A percentile compares a stretch with the other conserved stretches of the same genome.
Conservation (phyloP, 2,888 invertebrate genomes). For the Chironomus riparius region DNA sequence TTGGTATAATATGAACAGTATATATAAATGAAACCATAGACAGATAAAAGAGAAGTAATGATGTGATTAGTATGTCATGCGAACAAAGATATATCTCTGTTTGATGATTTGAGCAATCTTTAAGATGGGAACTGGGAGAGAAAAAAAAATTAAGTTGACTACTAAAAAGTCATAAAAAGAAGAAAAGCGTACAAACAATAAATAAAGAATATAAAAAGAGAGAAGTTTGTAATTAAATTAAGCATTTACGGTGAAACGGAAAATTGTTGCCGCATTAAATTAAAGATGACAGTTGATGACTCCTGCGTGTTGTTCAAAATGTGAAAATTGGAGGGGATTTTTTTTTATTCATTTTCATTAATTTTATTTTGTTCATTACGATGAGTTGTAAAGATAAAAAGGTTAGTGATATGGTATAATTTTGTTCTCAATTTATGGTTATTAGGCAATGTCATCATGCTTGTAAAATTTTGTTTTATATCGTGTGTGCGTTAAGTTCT, state of each 20-base stretch:
- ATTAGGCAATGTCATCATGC: constrained; percentile 21
- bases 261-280: constrained; percentile 12
- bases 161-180: not conserved
- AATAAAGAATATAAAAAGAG: not conserved
- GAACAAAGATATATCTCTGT: too few relatives aligned
- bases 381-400: constrained; percentile 12
- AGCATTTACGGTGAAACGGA: constrained; percentile 13
- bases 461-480: constrained; percentile 10
- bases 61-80: not conserved
- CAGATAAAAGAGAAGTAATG: not conserved
- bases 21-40: too few relatives aligned
- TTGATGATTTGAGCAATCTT: too few relatives aligned
- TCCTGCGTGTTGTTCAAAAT: constrained; percentile 10
- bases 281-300: constrained; percentile 18
- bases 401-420: constrained; percentile 4
- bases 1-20: not conserved
- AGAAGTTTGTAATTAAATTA: constrained; percentile 16
- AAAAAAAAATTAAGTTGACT: not conserved
- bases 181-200: constrained; percentile 4
- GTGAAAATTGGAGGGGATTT: not conserved
- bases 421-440: not conserved
- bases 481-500: not conserved
- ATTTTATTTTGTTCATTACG: not conserved
- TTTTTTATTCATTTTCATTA: not conserved
- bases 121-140: not conserved